These are phyloP conservation scores for Manis crassicaudata DNA, from an alignment of 2,797 vertebrate genomes.

Conservation along the genomic window DNA sequence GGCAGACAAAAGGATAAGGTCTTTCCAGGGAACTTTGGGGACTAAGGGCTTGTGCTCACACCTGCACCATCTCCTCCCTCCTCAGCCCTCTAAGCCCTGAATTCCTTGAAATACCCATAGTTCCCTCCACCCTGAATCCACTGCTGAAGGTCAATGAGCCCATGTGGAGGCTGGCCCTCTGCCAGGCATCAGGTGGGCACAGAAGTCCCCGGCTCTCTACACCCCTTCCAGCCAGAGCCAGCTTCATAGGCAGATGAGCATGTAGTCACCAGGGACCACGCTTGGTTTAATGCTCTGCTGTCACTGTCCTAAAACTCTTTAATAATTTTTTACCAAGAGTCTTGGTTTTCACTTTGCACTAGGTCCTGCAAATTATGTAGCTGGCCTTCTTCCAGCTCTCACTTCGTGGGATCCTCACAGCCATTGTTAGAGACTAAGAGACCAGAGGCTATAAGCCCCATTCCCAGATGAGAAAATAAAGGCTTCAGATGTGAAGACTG, in stretches of 20 bases:
- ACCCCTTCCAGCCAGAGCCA: neutral
- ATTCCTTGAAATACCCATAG: neutral
- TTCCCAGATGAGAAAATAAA: neutral
- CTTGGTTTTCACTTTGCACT: neutral
- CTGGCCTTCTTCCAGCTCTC: neutral
- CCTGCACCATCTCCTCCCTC: neutral
- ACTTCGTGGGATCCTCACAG: neutral
- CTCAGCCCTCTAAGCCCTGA: neutral
- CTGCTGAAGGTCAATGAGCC: accelerated
- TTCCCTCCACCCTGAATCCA: neutral
- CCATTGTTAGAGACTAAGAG: neutral
- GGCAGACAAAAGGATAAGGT: neutral
- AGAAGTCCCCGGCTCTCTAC: neutral
- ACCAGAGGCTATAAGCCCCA: neutral
- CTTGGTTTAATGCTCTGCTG: neutral
- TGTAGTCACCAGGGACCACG: accelerated
- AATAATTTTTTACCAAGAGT: neutral
- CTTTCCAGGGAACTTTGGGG: neutral
- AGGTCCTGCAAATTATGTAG: neutral
- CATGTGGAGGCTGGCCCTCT: neutral
- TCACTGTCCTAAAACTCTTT: neutral
- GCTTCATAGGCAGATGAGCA: accelerated
- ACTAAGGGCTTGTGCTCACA: neutral
- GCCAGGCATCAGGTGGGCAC: accelerated
- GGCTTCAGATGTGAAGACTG: neutral